Evolutionary conservation across 2,888 invertebrate species (phyloP), one percentile per base, ranked within the genome.

Genomic region (Esperia sulphurella): DNA sequence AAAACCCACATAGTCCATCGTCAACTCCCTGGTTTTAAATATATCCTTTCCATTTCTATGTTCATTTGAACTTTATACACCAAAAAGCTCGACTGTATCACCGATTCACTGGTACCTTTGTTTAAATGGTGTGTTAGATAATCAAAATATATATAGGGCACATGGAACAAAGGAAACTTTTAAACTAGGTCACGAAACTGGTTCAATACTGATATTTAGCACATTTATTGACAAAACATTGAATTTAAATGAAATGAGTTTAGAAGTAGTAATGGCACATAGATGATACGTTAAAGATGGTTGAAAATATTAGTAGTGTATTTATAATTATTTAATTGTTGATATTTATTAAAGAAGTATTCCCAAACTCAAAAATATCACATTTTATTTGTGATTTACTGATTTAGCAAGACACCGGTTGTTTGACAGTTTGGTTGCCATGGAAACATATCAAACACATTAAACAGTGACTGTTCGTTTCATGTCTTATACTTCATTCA

Each of bases 151-250:
- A 37, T 49, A 47, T 58, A 53, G 64, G 63, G 59, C 67, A 67
- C 58, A 49, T 58, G 58, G 68, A 68, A 68, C 14, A 68, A 63
- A 61, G 56, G 49, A 62, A 52, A 52, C 45, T 44, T 52, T 12
- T 42, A 48, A 80, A 73, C 48, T 79, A 65, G 81, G 82, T 82
- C 79, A 81, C 55, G 57, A 53, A 59, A 58, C 48, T 62, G 50
- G 53, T 54, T 63, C 61, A 57, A 63, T 66, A 68, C 46, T 48
- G 8, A 14, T 29, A 40, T 43, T 55, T 46, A 48, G 9, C 48
- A 52, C 59, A 53, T 53, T 49, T 79, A 79, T 79, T 71, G 79
- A 79, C 50, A 71, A 77, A 79, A 79, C 79, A 63, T 48, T 39
- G 35, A 31, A 29, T 47, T 45, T 21, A 21, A 21, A 21, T n/a